A percentile compares a stretch with the other conserved stretches of the same genome.
These are phyloP conservation scores for Tetramorium simillimum DNA, from an alignment of 1,140 invertebrate genomes.

Conservation along the genomic window DNA sequence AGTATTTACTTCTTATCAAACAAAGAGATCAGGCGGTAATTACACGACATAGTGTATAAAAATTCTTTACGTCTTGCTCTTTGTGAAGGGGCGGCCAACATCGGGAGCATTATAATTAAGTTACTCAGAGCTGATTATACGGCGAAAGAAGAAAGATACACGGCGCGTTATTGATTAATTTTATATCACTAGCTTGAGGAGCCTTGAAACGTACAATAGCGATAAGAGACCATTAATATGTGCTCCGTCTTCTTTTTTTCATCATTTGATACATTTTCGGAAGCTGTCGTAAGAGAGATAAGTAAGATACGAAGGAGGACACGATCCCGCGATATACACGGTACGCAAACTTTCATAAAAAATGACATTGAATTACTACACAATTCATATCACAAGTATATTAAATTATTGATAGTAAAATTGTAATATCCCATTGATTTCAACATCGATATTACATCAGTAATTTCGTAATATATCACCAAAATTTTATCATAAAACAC, in stretches of 20 bases:
- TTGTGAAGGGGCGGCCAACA: background rate
- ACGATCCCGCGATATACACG: background rate
- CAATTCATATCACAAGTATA: background rate
- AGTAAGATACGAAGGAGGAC: conserved; percentile 13
- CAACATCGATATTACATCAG: conserved; percentile 14
- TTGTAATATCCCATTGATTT: conserved; percentile 14
- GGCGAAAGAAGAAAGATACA: conserved; percentile 43
- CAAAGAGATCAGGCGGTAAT: background rate
- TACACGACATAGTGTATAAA: conserved; percentile 35
- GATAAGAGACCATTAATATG: conserved; percentile 70
- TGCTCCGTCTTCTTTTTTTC: conserved; percentile 57
- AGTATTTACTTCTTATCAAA: conserved; percentile 27
- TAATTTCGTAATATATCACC: background rate
- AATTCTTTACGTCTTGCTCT: conserved; percentile 29
- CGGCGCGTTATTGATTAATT: conserved; percentile 66
- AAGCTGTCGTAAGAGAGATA: conserved; percentile 29
- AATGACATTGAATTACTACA: conserved; percentile 10
- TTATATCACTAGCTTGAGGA: conserved; percentile 50
- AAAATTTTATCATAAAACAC: background rate
- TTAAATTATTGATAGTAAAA: conserved; percentile 11
- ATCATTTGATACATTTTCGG: conserved; percentile 63
- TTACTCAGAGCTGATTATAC: conserved; percentile 56
- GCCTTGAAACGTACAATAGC: conserved; percentile 54
- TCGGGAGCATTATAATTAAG: conserved; percentile 69
- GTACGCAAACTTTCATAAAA: background rate